phyloP scores from a whole-genome alignment of 2,888 invertebrate genomes.

The Philereme vetulata region DNA sequence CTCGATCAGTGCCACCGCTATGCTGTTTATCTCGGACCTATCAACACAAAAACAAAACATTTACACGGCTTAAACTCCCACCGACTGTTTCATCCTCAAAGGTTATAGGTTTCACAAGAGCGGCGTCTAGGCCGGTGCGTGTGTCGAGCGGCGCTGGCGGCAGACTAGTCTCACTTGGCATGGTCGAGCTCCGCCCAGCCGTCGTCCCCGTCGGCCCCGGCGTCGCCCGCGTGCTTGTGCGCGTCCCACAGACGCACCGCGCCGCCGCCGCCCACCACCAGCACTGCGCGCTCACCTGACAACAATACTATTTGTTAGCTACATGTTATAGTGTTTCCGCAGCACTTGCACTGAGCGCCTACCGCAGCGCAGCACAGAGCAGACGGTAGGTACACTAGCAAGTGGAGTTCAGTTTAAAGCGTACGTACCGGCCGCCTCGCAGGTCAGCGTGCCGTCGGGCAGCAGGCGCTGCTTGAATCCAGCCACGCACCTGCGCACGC shows the following conservation, averaged over 20 bases:
- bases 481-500: constrained; percentile 82
- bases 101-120: too few relatives aligned
- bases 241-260: constrained; percentile 85
- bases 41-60: neutral
- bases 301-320: neutral
- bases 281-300: constrained; percentile 81
- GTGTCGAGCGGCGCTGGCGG: too few relatives aligned
- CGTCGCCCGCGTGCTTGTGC: constrained; percentile 72
- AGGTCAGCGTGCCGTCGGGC: constrained; percentile 64
- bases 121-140: too few relatives aligned
- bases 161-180: constrained; percentile 10
- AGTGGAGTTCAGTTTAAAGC: too few relatives aligned
- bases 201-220: neutral
- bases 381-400: too few relatives aligned
- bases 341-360: too few relatives aligned
- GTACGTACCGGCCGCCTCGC: constrained; percentile 80
- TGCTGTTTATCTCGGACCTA: constrained; percentile 51
- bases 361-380: too few relatives aligned
- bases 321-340: too few relatives aligned
- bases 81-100: too few relatives aligned
- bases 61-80: neutral
- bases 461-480: constrained; percentile 84
- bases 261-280: constrained; percentile 86
- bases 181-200: constrained; percentile 1
- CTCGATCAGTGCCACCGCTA: constrained; percentile 52